A percentile compares a stretch with the other conserved stretches of the same genome.
Evolutionary conservation across 1,140 invertebrate species (phyloP).

Genomic region (Gonatopus flavifemur): DNA sequence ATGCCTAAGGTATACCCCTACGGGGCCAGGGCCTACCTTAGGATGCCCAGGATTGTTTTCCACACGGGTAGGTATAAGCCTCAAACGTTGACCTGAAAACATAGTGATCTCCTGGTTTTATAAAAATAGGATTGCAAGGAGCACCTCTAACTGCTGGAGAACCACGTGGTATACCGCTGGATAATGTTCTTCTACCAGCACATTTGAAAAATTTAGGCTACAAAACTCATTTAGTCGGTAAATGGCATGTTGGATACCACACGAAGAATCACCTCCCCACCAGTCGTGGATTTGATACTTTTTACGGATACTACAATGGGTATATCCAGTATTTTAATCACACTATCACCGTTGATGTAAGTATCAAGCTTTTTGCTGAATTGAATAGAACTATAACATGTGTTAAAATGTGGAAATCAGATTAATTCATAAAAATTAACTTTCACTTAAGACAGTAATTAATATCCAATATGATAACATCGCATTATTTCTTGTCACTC

Average conservation of each 20-base stretch:
- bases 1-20: too few relatives aligned
- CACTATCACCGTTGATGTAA: slow-evolving; percentile 47
- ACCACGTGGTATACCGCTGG: slow-evolving; percentile 61
- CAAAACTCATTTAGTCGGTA: slow-evolving; percentile 45
- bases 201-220: slow-evolving; percentile 53
- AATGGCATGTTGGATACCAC: slow-evolving; percentile 56
- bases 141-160: slow-evolving; percentile 60
- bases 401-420: too few relatives aligned
- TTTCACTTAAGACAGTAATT: too few relatives aligned
- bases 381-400: too few relatives aligned
- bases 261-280: slow-evolving; percentile 59
- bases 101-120: too few relatives aligned
- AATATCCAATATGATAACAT: slow-evolving; percentile 1
- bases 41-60: too few relatives aligned
- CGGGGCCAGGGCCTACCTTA: too few relatives aligned
- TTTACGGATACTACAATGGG: slow-evolving; percentile 69
- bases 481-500: not conserved
- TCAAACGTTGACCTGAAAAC: too few relatives aligned
- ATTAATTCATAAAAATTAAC: not conserved
- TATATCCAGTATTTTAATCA: slow-evolving; percentile 63
- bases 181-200: slow-evolving; percentile 62
- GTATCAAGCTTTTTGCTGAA: slow-evolving; percentile 15
- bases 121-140: slow-evolving; percentile 68
- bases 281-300: slow-evolving; percentile 64
- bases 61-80: too few relatives aligned